Conservation (phyloP, 2,888 invertebrate genomes). For the Hypolimnas misippus region DNA sequence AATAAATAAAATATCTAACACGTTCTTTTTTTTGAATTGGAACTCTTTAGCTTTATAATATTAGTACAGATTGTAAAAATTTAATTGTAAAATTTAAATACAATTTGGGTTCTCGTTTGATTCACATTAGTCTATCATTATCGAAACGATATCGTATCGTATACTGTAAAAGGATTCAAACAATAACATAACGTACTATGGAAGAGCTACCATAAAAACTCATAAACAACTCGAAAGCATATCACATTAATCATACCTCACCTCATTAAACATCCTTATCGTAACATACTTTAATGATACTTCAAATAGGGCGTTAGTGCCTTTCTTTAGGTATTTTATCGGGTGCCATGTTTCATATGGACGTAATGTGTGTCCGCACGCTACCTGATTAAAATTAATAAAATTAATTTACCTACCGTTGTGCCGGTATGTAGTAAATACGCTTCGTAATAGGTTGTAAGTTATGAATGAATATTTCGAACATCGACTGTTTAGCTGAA, state of each 20-base stretch:
- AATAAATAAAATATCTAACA: too few species aligned
- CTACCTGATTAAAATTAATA: constrained; percentile 82
- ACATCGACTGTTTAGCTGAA: constrained; percentile 2
- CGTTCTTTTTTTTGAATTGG: too few species aligned
- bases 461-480: constrained; percentile 16
- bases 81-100: too few species aligned
- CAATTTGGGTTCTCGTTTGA: too few species aligned
- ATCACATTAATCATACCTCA: constrained; percentile 62
- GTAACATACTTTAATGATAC: constrained; percentile 75
- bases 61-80: too few species aligned
- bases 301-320: constrained; percentile 67
- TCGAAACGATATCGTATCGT: not conserved
- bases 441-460: constrained; percentile 29
- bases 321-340: constrained; percentile 67
- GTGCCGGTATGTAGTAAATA: constrained; percentile 38
- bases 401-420: constrained; percentile 60
- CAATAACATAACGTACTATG: constrained; percentile 10
- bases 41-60: too few species aligned
- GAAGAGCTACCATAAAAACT: constrained; percentile 48
- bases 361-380: constrained; percentile 78
- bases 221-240: constrained; percentile 58
- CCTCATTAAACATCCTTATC: constrained; percentile 79
- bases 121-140: too few species aligned
- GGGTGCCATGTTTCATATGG: constrained; percentile 70
- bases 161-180: not conserved